These are phyloP conservation scores for Clupea harengus DNA, from an alignment of 2,113 vertebrate genomes.

Conservation along the genomic window DNA sequence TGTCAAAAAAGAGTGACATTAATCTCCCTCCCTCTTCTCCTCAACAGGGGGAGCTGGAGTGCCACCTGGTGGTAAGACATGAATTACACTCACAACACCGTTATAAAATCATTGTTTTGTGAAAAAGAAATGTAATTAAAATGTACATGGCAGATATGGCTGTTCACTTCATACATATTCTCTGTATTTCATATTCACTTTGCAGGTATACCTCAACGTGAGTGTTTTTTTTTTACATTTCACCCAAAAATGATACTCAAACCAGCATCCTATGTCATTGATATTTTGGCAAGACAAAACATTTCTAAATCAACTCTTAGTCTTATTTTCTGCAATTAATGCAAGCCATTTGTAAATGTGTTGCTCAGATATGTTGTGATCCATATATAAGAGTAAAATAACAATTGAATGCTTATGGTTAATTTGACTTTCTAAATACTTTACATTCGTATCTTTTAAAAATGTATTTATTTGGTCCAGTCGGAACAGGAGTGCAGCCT, in stretches of 20 bases:
- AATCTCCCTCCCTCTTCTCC: not conserved
- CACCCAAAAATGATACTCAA: not conserved
- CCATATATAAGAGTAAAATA: no score
- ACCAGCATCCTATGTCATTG: not conserved
- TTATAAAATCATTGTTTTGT: no score
- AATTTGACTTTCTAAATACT: no score
- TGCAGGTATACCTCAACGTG: not conserved
- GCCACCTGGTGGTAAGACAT: conserved; percentile 50
- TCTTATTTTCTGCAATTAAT: no score
- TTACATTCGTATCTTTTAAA: no score
- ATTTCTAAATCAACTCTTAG: no score
- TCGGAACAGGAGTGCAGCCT: not conserved
- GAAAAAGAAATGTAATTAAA: no score
- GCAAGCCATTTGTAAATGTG: no score
- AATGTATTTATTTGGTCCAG: not conserved
- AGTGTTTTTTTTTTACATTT: not conserved
- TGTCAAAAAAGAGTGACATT: not conserved
- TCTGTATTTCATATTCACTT: not conserved
- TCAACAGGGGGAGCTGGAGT: conserved; percentile 47
- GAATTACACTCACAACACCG: not conserved
- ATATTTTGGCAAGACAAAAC: not conserved
- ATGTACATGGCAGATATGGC: no score
- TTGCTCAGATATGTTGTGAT: no score
- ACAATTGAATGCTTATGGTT: no score
- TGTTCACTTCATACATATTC: no score